phyloP scores from a whole-genome alignment of 2,113 vertebrate genomes.

The Romanogobio albipinnatus region DNA sequence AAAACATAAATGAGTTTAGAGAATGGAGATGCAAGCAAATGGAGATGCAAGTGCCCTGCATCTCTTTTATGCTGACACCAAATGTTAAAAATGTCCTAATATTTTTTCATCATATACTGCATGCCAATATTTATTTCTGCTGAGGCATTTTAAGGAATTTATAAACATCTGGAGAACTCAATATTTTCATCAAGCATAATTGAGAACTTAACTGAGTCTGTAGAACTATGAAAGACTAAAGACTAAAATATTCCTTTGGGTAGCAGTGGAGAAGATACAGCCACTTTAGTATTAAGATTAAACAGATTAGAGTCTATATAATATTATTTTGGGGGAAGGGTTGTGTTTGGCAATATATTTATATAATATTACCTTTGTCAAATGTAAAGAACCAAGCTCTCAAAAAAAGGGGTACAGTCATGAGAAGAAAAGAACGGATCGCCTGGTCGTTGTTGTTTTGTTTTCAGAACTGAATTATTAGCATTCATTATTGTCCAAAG shows the following conservation, averaged over 20 bases:
- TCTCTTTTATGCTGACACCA: neutral
- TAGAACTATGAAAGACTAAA: neutral
- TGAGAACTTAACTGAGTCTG: neutral
- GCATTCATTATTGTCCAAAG: slow-evolving; percentile 3
- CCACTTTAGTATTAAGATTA: neutral
- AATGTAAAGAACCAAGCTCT: neutral
- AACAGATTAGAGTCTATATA: neutral
- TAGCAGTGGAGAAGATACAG: neutral
- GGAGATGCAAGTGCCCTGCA: neutral
- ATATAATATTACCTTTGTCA: neutral
- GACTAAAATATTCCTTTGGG: neutral
- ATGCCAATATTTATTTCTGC: neutral
- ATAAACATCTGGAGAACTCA: neutral
- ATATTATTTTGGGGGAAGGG: neutral
- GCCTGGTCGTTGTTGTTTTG: neutral
- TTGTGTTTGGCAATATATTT: neutral
- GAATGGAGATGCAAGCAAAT: neutral
- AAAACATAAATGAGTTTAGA: neutral
- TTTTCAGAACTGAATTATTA: slow-evolving; percentile 1
- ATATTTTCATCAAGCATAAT: slow-evolving; percentile 7
- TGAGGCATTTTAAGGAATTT: neutral
- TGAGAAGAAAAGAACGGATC: neutral
- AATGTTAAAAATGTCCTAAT: neutral
- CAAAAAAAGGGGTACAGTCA: neutral
- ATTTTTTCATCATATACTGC: neutral